These are phyloP conservation scores for Trichopoda pennipes DNA, from an alignment of 2,888 invertebrate species.

Conservation along the genomic window DNA sequence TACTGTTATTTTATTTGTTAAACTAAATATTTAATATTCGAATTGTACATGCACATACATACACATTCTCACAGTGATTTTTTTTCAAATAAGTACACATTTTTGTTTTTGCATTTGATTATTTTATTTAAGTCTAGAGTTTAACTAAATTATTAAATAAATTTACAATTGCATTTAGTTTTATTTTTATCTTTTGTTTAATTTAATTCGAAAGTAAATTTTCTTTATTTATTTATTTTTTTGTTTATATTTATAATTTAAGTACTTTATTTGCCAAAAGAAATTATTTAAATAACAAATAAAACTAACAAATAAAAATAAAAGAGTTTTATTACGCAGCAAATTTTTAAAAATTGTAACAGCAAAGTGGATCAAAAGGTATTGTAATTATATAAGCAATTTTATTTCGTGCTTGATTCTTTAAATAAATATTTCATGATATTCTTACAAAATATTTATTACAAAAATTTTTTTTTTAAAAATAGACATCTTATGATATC, in stretches of 20 bases:
- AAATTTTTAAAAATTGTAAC: not conserved
- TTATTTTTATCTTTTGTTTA: constrained; percentile 39
- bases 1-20: constrained; percentile 26
- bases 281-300: constrained; percentile 47
- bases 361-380: not conserved
- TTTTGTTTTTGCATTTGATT: constrained; percentile 35
- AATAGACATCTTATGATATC: too few relatives aligned
- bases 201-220: constrained; percentile 50
- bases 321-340: constrained; percentile 40
- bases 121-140: constrained; percentile 19
- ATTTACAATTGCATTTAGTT: constrained; percentile 37
- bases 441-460: too few relatives aligned
- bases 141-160: constrained; percentile 39
- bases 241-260: constrained; percentile 25
- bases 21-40: constrained; percentile 1
- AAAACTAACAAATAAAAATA: constrained; percentile 12
- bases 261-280: constrained; percentile 57
- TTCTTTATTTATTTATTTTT: constrained; percentile 61
- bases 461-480: too few relatives aligned
- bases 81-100: constrained; percentile 1
- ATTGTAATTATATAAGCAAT: too few relatives aligned
- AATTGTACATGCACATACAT: constrained; percentile 8
- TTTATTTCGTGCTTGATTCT: too few relatives aligned
- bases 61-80: not conserved
- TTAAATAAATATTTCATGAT: too few relatives aligned